These are phyloP conservation scores for Callipepla squamata DNA, from an alignment of 2,113 vertebrate species.

Conservation along the genomic window DNA sequence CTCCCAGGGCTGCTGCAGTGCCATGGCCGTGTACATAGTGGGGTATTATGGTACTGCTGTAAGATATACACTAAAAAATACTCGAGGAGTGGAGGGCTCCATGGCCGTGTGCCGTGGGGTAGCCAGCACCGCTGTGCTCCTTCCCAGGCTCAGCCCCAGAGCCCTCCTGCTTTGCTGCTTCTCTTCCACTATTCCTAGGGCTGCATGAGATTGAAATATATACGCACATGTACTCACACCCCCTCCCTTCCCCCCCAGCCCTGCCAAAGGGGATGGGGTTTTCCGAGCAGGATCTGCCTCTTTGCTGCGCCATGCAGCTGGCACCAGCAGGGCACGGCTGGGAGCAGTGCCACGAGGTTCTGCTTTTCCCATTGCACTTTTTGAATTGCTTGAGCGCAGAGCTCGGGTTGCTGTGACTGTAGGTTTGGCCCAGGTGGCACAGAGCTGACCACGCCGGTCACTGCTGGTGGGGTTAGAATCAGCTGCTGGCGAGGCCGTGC, in stretches of 20 bases:
- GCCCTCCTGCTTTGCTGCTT: conserved; percentile 42
- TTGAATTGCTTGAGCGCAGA: rapidly evolving
- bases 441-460: neutral
- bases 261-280: neutral
- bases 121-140: neutral
- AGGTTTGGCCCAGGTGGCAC: neutral
- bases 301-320: neutral
- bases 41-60: conserved; percentile 51
- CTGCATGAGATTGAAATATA: conserved; percentile 37
- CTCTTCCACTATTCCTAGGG: conserved; percentile 41
- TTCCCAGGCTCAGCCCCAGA: neutral
- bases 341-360: neutral
- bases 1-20: neutral
- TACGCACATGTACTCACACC: neutral
- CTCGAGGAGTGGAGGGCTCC: neutral
- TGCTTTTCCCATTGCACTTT: neutral
- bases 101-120: neutral
- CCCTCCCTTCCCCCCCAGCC: too few relatives aligned
- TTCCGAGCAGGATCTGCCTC: neutral
- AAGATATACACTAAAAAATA: conserved; percentile 1
- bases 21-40: neutral
- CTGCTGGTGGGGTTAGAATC: neutral
- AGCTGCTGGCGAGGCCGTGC: too few relatives aligned
- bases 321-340: rapidly evolving
- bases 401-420: rapidly evolving